Evolutionary conservation across 1,140 invertebrate species (phyloP), one percentile per base, ranked within the genome.

Genomic region (Drosophila punjabiensis): DNA sequence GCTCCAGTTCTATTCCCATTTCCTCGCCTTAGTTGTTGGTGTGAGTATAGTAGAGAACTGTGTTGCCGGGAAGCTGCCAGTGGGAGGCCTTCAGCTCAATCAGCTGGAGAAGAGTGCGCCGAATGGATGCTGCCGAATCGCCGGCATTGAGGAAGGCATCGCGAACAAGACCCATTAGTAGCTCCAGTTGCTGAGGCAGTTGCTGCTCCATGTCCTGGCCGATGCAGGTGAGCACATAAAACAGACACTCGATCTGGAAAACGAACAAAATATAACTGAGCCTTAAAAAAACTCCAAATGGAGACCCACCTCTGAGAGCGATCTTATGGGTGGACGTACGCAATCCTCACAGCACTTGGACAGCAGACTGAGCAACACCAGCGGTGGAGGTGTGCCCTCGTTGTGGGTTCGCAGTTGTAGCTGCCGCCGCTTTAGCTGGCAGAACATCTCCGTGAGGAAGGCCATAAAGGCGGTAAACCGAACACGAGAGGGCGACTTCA

Each of bases 41-140:
- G 52, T 97, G 97, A 93, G 98, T 98, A 93, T 98, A 98, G 93
- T 98, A 98, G 55, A 97, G 95, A 37, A 98, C 96, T 4, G 97
- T 97, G 8, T 96, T 96, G 30, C 97, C 97, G 20, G 97, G 96
- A 50, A 98, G 94, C 92, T 98, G 96, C 98, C 98, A 98, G 86
- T 96, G 95, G 0, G 97, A 97, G 2, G 97, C 97, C 90, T 97
- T 96, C 52, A 98, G 94, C 91, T 98, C 98, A 65, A 98, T 98
- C 30, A 98, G 94, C 93, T 98, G 97, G 64, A 98, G 94, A 16
- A 98, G 94, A 1, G 97, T 98, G 87, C 97, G 97, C 69, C 96
- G 95, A 43, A 96, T 95, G 47, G 95, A 94, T 9, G 96, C 94
- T 18, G 95, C 94, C 33, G 94, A 95, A 24, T 95, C 95, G 28